phyloP scores from a whole-genome alignment of 2,888 invertebrate species.

The Branchipolynoe longqiensis region DNA sequence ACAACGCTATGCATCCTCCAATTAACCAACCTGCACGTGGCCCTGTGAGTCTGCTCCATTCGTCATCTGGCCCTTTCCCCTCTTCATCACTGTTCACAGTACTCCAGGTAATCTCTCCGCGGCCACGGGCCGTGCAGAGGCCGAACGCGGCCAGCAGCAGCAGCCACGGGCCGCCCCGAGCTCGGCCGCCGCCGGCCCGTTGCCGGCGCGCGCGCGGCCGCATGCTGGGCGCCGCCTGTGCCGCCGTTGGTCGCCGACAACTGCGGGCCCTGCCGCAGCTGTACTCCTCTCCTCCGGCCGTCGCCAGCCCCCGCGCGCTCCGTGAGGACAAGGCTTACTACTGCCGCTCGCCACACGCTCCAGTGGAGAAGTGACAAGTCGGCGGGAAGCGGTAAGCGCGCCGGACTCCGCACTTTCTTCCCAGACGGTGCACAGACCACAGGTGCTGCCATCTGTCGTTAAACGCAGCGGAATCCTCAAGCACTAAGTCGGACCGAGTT shows the following conservation, averaged over 20 bases:
- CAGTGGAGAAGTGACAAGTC: slow-evolving; percentile 37
- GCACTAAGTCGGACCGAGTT: no score
- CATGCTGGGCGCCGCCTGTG: slow-evolving; percentile 13
- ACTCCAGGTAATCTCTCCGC: not conserved
- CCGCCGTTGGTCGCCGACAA: not conserved
- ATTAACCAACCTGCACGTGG: slow-evolving; percentile 3
- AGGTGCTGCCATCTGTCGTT: not conserved
- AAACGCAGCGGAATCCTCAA: no score
- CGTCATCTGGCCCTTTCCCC: not conserved
- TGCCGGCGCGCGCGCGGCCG: slow-evolving; percentile 1
- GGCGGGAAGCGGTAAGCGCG: not conserved
- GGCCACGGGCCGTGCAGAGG: slow-evolving; percentile 17
- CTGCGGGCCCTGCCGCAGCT: not conserved
- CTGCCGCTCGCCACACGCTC: slow-evolving; percentile 7
- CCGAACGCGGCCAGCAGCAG: slow-evolving; percentile 19
- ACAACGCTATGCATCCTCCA: no score
- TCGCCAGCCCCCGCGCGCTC: slow-evolving; percentile 16
- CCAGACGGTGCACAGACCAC: not conserved
- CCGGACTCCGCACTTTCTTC: not conserved
- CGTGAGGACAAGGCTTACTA: not conserved
- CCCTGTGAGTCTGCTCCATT: not conserved
- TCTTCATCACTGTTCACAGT: not conserved
- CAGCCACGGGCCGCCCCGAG: not conserved
- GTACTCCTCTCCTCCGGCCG: not conserved
- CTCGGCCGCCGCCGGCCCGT: not conserved